Conservation (phyloP, 2,888 invertebrate genomes). For the Apotomis turbidana region DNA sequence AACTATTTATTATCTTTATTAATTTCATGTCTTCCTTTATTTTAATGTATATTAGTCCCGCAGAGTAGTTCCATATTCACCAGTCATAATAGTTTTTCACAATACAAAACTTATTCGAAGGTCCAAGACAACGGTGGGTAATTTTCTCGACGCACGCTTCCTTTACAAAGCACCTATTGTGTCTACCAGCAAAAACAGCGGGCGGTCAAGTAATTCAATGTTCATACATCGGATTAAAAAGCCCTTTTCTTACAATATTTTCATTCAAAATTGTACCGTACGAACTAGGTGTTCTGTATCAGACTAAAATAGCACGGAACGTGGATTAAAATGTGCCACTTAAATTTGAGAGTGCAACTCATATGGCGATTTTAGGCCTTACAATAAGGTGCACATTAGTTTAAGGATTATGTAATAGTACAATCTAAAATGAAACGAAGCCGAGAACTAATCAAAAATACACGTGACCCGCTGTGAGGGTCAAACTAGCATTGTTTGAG, state of each 20-base stretch:
- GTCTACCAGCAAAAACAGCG: constrained; percentile 76
- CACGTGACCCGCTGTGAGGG: constrained; percentile 64
- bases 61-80: constrained; percentile 11
- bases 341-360: background rate
- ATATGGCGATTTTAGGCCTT: constrained; percentile 33
- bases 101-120: constrained; percentile 50
- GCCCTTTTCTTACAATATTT: constrained; percentile 44
- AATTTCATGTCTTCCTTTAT: background rate
- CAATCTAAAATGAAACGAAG: constrained; percentile 59
- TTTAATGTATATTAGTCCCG: background rate
- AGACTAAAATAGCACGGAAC: constrained; percentile 13
- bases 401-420: constrained; percentile 29
- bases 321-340: constrained; percentile 21
- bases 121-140: constrained; percentile 55
- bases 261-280: constrained; percentile 47
- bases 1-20: no score
- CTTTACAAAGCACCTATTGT: constrained; percentile 67
- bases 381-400: constrained; percentile 43
- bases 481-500: constrained; percentile 42
- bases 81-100: constrained; percentile 41
- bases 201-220: constrained; percentile 78
- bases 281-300: fast-evolving
- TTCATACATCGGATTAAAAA: constrained; percentile 59
- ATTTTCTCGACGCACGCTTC: constrained; percentile 62
- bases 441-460: constrained; percentile 71